Evolutionary conservation across 1,140 invertebrate genomes (phyloP).

Genomic region (Drosophila eugracilis): DNA sequence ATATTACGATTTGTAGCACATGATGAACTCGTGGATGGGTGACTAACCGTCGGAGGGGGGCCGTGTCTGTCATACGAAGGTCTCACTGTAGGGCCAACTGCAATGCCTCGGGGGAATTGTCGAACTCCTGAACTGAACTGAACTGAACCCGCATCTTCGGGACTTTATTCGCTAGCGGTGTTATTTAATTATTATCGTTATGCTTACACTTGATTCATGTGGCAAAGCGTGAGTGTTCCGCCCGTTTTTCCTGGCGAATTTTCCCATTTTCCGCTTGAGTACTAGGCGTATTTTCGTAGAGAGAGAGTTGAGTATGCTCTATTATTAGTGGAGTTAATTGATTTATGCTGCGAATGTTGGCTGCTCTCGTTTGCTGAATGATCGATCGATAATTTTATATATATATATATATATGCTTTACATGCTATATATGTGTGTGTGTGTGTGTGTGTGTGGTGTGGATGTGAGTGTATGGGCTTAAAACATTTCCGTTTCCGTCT

Average conservation of each 20-base stretch:
- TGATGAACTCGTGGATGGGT: constrained; percentile 33
- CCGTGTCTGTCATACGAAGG: neutral
- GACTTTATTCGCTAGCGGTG: constrained; percentile 20
- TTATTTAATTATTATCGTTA: constrained; percentile 25
- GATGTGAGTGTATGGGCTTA: constrained; percentile 22
- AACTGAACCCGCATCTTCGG: constrained; percentile 9
- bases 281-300: constrained; percentile 44
- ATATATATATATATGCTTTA: constrained; percentile 47
- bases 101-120: constrained; percentile 38
- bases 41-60: constrained; percentile 19
- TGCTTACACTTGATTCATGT: constrained; percentile 40
- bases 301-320: constrained; percentile 48
- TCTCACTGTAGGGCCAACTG: constrained; percentile 10
- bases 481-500: constrained; percentile 44
- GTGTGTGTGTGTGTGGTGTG: constrained; percentile 10
- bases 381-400: constrained; percentile 52
- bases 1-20: constrained; percentile 82
- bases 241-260: constrained; percentile 11
- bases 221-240: constrained; percentile 15
- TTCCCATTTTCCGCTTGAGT: constrained; percentile 25
- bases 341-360: constrained; percentile 59
- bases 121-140: constrained; percentile 21
- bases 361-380: constrained; percentile 34
- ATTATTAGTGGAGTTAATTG: constrained; percentile 61
- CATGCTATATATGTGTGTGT: constrained; percentile 43